Conservation (phyloP, 2,113 vertebrate genomes). For the Rhinolophus sinicus region DNA sequence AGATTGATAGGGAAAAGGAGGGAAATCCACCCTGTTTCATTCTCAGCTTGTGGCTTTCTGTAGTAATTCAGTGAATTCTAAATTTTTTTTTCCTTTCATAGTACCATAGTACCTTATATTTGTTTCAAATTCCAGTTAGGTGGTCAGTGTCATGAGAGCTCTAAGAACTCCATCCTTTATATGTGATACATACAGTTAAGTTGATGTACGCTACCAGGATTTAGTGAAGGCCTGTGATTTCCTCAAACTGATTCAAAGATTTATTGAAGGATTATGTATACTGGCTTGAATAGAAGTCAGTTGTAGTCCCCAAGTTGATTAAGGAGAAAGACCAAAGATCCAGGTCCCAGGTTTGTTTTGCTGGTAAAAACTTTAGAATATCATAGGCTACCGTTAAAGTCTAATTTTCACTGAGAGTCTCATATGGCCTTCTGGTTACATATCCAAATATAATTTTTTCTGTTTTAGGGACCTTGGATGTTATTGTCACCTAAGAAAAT, state of each 20-base stretch:
- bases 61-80: neutral
- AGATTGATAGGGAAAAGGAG: neutral
- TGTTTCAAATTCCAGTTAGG: conserved; percentile 9
- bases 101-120: conserved; percentile 13
- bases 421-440: neutral
- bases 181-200: conserved; percentile 22
- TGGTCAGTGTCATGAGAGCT: conserved; percentile 17
- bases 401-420: conserved; percentile 14
- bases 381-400: neutral
- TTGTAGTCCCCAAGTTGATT: neutral
- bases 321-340: conserved; percentile 1
- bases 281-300: conserved; percentile 19
- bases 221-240: conserved; percentile 24
- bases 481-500: conserved; percentile 12
- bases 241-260: neutral
- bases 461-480: conserved; percentile 5
- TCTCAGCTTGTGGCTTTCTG: neutral
- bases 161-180: neutral
- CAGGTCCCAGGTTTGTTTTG: neutral
- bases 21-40: neutral
- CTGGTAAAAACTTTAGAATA: conserved; percentile 34
- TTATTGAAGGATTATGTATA: conserved; percentile 8
- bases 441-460: conserved; percentile 6
- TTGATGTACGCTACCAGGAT: neutral
- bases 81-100: neutral